Evolutionary conservation across 37 sponge, comb jelly and placozoan genomes (phyloP), one percentile per base, ranked within the genome.

Genomic region (Agelas oroides): DNA sequence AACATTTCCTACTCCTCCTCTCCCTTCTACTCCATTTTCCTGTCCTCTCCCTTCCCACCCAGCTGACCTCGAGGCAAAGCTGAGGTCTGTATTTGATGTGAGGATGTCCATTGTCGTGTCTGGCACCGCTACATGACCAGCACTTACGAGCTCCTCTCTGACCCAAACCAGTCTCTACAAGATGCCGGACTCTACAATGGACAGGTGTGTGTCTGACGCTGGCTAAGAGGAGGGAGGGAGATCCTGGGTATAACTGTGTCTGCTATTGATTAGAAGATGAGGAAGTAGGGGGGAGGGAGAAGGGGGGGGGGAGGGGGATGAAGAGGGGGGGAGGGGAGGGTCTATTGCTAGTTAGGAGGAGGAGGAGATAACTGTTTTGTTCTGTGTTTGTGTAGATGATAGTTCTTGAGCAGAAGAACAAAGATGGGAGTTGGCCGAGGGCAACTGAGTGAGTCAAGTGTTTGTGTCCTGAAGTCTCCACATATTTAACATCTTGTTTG

Each of bases 61-160:
- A 90, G 85, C 74, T 69, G 81, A 80, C 19, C 60, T 96, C 23
- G 82, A 85, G 72, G 66, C 54, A n/a, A 71, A 34, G 11, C 54
- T 89, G 57, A 70, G 64, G 70, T 75, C 84, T 27, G 67, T 37
- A 0, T 94, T 98, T 73, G 28, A 80, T 19, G 52, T 95, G 3
- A 28, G 25, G 86, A 85, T 23, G 74, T 74, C 8, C 93, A 86
- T 62, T 81, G 79, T 66, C 80, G 98, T 0, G 59, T 98, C 33
- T 98, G 96, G 94, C 90, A 89, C 35, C 82, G 89, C 39, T 90
- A 89, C 81, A 93, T 93, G 94, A 90, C 86, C 40, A 75, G 79
- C 81, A 73, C 89, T 12, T 96, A 91, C 63, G 97, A 96, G 58
- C 84, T 83, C 19, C 88, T 94, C 38, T 73, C 32, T 28, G 60